Conservation (phyloP, 2,888 invertebrate species). For the Hypsopygia costalis region DNA sequence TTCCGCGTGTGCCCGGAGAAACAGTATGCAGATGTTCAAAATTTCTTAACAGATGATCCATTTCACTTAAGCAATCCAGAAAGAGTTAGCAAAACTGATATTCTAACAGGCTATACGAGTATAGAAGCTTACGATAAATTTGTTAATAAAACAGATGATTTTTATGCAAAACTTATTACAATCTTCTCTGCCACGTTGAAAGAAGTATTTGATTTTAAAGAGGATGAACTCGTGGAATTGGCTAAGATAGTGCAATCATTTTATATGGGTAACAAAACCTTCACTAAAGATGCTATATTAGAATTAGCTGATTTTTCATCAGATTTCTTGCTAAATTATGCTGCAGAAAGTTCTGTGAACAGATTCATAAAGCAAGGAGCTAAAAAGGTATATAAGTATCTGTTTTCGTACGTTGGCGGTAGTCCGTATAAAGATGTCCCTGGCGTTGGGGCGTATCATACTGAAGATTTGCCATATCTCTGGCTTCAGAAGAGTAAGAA, state of each 20-base stretch:
- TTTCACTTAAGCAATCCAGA: conserved; percentile 25
- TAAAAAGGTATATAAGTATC: conserved; percentile 31
- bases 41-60: conserved; percentile 28
- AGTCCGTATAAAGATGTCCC: conserved; percentile 28
- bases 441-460: conserved; percentile 36
- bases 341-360: conserved; percentile 35
- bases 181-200: conserved; percentile 20
- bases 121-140: conserved; percentile 35
- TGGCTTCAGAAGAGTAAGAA: conserved; percentile 10
- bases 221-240: conserved; percentile 20
- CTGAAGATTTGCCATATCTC: conserved; percentile 37
- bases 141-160: conserved; percentile 22
- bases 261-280: conserved; percentile 31
- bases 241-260: conserved; percentile 25
- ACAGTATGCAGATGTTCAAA: conserved; percentile 25
- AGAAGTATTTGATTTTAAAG: conserved; percentile 18
- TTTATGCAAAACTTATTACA: conserved; percentile 18
- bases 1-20: conserved; percentile 39
- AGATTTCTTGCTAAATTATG: conserved; percentile 32
- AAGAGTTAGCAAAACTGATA: conserved; percentile 25
- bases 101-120: conserved; percentile 43
- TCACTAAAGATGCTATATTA: conserved; percentile 28
- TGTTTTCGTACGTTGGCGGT: conserved; percentile 38
- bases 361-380: conserved; percentile 33
- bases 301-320: conserved; percentile 34